These are phyloP conservation scores for Sus cebifrons DNA, from an alignment of 2,797 vertebrate species.

Conservation along the genomic window DNA sequence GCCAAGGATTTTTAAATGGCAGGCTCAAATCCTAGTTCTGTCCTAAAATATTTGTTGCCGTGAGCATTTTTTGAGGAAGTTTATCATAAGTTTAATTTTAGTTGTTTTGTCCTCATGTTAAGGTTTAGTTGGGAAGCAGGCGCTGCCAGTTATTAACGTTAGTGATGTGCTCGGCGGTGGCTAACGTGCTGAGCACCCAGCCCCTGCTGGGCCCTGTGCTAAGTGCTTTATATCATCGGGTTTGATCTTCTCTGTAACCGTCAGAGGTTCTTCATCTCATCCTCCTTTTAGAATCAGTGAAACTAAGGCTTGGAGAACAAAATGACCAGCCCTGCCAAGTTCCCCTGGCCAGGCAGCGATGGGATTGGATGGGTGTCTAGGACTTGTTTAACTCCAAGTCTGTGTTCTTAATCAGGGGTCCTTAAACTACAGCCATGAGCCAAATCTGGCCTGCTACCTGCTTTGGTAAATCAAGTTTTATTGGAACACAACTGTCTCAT, in stretches of 20 bases:
- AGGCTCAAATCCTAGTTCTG: conserved; percentile 46
- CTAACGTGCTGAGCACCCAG: background rate
- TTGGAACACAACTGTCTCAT: background rate
- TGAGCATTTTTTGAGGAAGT: conserved; percentile 69
- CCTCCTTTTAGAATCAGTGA: conserved; percentile 14
- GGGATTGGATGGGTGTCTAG: background rate
- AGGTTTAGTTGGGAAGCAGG: conserved; percentile 3
- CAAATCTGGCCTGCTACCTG: background rate
- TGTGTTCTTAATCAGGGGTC: conserved; percentile 9
- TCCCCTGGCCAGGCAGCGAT: background rate
- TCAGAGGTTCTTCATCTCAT: background rate
- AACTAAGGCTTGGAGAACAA: background rate
- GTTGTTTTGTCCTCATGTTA: conserved; percentile 15
- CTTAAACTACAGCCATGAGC: background rate
- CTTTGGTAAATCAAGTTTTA: conserved; percentile 63
- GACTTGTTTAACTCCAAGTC: background rate
- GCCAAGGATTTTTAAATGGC: conserved; percentile 73
- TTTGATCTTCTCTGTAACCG: background rate
- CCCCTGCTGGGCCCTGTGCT: background rate
- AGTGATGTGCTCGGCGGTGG: no score
- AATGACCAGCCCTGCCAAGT: background rate
- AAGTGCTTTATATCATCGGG: background rate
- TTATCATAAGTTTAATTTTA: conserved; percentile 45
- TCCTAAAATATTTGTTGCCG: conserved; percentile 64
- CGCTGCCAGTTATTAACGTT: background rate